Evolutionary conservation across 2,888 invertebrate species (phyloP).

Genomic region (Leuctra nigra): DNA sequence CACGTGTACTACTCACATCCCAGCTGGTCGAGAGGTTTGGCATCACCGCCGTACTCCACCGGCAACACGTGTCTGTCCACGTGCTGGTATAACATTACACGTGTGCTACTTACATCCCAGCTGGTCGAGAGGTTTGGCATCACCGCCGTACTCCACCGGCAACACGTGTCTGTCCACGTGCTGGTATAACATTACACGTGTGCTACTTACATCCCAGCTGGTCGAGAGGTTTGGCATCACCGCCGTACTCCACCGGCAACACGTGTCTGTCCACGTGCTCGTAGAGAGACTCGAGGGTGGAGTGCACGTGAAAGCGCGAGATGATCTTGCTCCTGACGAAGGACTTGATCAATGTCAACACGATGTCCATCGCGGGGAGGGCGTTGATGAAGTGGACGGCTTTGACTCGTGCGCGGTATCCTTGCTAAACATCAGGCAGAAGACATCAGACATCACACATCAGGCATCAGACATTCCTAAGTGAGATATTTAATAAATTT

Average conservation of each 20-base stretch:
- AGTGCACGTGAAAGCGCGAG: neutral
- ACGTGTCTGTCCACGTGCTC: neutral
- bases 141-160: no score
- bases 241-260: neutral
- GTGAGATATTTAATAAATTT: no score
- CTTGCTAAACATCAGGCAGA: no score
- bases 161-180: no score
- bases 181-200: no score
- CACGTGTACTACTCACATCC: no score
- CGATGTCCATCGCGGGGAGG: neutral
- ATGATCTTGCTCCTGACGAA: neutral
- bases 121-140: neutral
- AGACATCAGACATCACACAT: no score
- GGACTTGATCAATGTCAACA: neutral
- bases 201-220: neutral
- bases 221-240: neutral
- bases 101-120: neutral
- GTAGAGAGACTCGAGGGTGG: neutral
- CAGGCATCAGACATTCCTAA: no score
- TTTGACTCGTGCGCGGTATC: neutral
- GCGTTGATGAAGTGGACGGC: neutral
- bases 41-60: constrained; percentile 41
- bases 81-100: constrained; percentile 38
- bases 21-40: constrained; percentile 33
- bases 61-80: constrained; percentile 40